phyloP scores from a whole-genome alignment of 2,888 invertebrate species.

The Tiphia femorata region DNA sequence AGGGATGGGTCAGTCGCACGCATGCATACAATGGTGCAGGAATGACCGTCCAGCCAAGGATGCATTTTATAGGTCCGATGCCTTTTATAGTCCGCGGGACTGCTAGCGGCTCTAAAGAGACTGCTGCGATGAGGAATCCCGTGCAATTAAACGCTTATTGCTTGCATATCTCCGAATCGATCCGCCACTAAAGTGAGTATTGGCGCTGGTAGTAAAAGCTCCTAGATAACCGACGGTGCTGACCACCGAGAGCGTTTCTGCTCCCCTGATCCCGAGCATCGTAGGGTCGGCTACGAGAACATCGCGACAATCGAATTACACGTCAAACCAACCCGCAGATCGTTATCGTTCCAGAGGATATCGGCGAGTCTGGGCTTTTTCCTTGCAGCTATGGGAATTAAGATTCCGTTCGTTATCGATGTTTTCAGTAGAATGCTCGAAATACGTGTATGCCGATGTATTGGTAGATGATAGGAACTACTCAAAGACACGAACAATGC shows the following conservation, averaged over 20 bases:
- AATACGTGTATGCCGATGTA: too few species aligned
- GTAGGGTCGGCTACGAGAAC: conserved; percentile 20
- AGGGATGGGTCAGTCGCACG: conserved; percentile 21
- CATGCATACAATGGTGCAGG: conserved; percentile 62
- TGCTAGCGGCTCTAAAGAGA: conserved; percentile 60
- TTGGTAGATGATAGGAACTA: too few species aligned
- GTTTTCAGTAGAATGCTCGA: too few species aligned
- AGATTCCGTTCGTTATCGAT: too few species aligned
- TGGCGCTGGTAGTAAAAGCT: conserved; percentile 65
- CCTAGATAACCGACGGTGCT: conserved; percentile 59
- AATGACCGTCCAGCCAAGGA: conserved; percentile 65
- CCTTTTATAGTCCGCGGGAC: conserved; percentile 65
- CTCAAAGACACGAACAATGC: too few species aligned
- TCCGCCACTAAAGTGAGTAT: conserved; percentile 67
- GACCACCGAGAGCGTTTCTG: conserved; percentile 38
- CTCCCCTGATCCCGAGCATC: conserved; percentile 21
- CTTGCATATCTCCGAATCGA: conserved; percentile 69
- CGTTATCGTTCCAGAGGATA: neutral
- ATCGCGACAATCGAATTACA: too few species aligned
- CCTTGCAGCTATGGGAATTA: too few species aligned
- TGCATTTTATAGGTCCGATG: conserved; percentile 69
- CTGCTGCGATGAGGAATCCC: conserved; percentile 66
- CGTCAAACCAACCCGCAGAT: too few species aligned
- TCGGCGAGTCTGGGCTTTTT: too few species aligned
- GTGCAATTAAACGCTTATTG: conserved; percentile 69